Evolutionary conservation across 2,888 invertebrate species (phyloP).

Genomic region (Aleiodes alternator): DNA sequence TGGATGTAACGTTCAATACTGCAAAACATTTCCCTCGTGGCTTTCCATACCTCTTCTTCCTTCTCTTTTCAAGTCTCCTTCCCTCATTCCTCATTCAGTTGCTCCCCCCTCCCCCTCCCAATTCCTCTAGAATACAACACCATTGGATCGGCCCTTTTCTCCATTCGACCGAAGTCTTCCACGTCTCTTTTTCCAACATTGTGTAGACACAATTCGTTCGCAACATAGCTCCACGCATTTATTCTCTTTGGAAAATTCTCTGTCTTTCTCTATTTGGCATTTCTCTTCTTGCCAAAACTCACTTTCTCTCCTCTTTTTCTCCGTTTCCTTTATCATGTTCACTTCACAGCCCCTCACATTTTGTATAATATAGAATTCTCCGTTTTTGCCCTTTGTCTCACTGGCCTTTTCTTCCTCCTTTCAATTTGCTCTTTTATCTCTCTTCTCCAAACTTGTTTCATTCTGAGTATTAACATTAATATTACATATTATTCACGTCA

Average conservation of each 20-base stretch:
- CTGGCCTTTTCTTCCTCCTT: not conserved
- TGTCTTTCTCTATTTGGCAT: slow-evolving; percentile 39
- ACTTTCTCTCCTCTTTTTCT: slow-evolving; percentile 11
- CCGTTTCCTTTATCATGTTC: not conserved
- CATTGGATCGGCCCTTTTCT: slow-evolving; percentile 57
- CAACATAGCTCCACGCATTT: slow-evolving; percentile 50
- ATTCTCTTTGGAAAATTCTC: slow-evolving; percentile 24
- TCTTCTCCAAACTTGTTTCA: not conserved
- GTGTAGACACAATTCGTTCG: slow-evolving; percentile 17
- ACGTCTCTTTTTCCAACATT: slow-evolving; percentile 30
- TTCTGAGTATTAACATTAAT: no score
- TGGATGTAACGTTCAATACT: slow-evolving; percentile 61
- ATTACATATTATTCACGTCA: no score
- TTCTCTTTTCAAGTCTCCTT: slow-evolving; percentile 31
- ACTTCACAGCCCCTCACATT: not conserved
- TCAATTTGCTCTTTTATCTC: slow-evolving; percentile 15
- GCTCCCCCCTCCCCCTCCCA: not conserved
- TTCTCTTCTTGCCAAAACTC: slow-evolving; percentile 10
- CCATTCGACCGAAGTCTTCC: slow-evolving; percentile 56
- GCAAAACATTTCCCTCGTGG: slow-evolving; percentile 65
- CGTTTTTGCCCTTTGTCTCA: not conserved
- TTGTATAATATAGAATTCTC: not conserved
- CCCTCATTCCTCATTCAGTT: not conserved
- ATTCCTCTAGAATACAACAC: slow-evolving; percentile 38
- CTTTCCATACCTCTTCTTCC: slow-evolving; percentile 46